These are phyloP conservation scores for Druon quercuslanigerum DNA, from an alignment of 1,140 invertebrate genomes.

Conservation along the genomic window DNA sequence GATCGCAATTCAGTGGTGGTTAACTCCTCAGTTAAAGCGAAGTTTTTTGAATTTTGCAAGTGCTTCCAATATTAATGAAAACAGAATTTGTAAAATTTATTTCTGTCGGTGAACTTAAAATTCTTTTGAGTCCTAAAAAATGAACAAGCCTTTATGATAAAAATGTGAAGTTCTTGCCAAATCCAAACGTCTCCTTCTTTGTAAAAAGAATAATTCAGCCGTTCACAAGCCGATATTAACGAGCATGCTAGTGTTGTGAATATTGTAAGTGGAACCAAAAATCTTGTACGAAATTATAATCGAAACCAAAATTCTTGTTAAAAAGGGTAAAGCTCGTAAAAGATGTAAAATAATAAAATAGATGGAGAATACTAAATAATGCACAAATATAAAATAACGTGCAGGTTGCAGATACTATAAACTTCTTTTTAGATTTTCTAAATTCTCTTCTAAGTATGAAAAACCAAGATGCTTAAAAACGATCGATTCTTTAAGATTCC, in stretches of 20 bases:
- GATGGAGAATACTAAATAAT: not conserved
- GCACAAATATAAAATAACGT: slow-evolving; percentile 11
- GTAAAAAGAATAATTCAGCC: not conserved
- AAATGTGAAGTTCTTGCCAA: not conserved
- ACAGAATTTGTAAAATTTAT: too few relatives aligned
- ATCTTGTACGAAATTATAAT: not conserved
- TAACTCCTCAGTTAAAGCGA: too few relatives aligned
- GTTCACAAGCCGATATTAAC: not conserved
- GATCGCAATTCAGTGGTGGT: too few relatives aligned
- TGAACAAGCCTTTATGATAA: too few relatives aligned
- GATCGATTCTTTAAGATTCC: not conserved
- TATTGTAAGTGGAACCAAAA: not conserved
- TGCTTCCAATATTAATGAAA: too few relatives aligned
- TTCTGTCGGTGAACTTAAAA: too few relatives aligned
- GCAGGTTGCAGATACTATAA: not conserved
- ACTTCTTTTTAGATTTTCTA: not conserved
- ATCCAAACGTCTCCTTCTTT: not conserved
- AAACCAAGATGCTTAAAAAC: slow-evolving; percentile 5
- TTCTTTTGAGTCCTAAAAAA: too few relatives aligned
- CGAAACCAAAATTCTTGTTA: not conserved
- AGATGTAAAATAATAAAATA: not conserved
- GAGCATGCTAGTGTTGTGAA: not conserved
- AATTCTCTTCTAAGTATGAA: not conserved
- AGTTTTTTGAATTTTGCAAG: too few relatives aligned
- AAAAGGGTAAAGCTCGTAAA: not conserved